phyloP scores from a whole-genome alignment of 2,797 vertebrate species.

The Tadarida brasiliensis region DNA sequence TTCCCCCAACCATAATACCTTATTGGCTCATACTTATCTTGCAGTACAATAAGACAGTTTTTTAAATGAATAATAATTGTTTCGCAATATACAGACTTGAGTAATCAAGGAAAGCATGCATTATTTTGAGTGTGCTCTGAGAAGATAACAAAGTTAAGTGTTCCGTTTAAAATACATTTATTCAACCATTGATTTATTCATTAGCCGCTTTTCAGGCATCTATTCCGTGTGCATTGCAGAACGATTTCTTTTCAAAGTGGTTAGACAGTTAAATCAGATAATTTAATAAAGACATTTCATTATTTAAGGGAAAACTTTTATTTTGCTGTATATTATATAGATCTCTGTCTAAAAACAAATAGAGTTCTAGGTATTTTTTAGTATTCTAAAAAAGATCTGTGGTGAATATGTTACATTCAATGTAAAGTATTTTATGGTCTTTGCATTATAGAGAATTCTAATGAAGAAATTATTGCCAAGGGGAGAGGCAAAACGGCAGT shows the following conservation, averaged over 20 bases:
- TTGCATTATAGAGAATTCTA: background rate
- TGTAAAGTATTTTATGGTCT: background rate
- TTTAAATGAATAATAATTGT: background rate
- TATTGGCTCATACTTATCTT: background rate
- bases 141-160: constrained; percentile 5
- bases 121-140: constrained; percentile 24
- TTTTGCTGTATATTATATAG: constrained; percentile 18
- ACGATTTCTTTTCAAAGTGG: constrained; percentile 45
- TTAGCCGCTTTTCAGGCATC: background rate
- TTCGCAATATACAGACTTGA: background rate
- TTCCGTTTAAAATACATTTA: constrained; percentile 48
- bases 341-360: background rate
- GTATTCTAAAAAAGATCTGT: constrained; percentile 5
- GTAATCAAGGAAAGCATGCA: background rate
- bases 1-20: background rate
- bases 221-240: background rate
- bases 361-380: constrained; percentile 24
- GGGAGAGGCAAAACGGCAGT: background rate
- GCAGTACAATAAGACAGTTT: background rate
- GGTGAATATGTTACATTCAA: background rate
- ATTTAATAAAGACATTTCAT: constrained; percentile 64
- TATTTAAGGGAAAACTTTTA: constrained; percentile 43
- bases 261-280: constrained; percentile 41
- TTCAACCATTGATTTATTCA: constrained; percentile 60
- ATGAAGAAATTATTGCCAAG: background rate